Evolutionary conservation across 2,113 vertebrate species (phyloP).

Genomic region (Ceyx melanurus): DNA sequence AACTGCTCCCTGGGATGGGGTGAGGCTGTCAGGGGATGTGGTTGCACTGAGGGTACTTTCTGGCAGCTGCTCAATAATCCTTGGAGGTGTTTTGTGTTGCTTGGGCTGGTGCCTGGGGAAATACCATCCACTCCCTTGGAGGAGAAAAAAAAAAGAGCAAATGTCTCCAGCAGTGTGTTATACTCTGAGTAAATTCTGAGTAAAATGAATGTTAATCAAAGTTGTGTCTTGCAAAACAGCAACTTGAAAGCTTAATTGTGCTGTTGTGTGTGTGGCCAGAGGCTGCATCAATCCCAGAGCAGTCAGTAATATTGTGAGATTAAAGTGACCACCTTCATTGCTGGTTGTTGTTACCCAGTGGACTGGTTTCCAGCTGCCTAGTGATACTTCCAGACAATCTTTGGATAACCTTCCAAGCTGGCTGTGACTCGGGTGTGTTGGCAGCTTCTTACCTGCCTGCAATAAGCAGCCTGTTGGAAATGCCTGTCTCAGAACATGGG

Average conservation of each 20-base stretch:
- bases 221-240: not conserved
- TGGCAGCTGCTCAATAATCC: not conserved
- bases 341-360: not conserved
- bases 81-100: not conserved
- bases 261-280: not conserved
- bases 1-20: not conserved
- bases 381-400: not conserved
- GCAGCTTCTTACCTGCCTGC: not conserved
- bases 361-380: not conserved
- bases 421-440: not conserved
- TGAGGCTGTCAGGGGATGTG: not conserved
- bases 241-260: not conserved
- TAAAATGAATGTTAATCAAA: constrained; percentile 6
- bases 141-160: not conserved
- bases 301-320: not conserved
- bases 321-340: accelerated
- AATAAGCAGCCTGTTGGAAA: not conserved
- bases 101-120: constrained; percentile 23
- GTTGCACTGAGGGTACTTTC: no score
- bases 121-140: not conserved
- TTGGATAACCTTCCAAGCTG: not conserved
- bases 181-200: not conserved
- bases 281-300: not conserved
- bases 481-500: not conserved
- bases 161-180: not conserved